These are phyloP conservation scores for Tromatobia lineatoria DNA, from an alignment of 2,888 invertebrate genomes.

Conservation along the genomic window DNA sequence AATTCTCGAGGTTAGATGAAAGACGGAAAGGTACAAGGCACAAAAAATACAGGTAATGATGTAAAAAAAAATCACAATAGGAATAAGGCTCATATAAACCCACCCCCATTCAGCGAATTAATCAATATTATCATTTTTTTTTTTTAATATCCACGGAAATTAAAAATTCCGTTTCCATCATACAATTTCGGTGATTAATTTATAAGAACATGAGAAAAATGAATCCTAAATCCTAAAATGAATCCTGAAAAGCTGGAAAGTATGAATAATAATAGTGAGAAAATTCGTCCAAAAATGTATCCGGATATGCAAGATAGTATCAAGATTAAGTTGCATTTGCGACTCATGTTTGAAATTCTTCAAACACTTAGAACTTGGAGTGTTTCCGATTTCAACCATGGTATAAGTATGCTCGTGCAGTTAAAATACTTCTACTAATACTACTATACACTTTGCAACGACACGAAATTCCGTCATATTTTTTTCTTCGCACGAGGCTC, in stretches of 20 bases:
- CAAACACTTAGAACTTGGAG: constrained; percentile 59
- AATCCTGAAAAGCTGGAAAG: neutral
- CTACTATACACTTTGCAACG: constrained; percentile 58
- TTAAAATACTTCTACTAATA: constrained; percentile 34
- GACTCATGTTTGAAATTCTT: constrained; percentile 62
- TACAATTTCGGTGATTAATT: neutral
- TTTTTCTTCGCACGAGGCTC: constrained; percentile 58
- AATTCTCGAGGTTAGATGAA: constrained; percentile 1
- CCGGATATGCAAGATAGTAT: constrained; percentile 15
- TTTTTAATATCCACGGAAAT: neutral
- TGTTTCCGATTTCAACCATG: constrained; percentile 62
- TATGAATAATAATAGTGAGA: neutral
- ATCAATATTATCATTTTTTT: constrained; percentile 11
- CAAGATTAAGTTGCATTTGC: constrained; percentile 37
- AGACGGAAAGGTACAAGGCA: constrained; percentile 15
- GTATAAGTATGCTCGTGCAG: constrained; percentile 9
- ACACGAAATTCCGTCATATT: constrained; percentile 64
- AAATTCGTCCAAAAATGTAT: neutral
- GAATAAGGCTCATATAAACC: neutral
- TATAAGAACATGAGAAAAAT: too few relatives aligned
- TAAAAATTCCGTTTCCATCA: neutral
- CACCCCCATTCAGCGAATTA: neutral
- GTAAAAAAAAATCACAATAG: constrained; percentile 11
- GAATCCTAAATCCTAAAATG: too few relatives aligned
- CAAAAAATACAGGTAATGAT: constrained; percentile 34